phyloP scores from a whole-genome alignment of 2,797 vertebrate genomes.

The Microchirus variegatus region DNA sequence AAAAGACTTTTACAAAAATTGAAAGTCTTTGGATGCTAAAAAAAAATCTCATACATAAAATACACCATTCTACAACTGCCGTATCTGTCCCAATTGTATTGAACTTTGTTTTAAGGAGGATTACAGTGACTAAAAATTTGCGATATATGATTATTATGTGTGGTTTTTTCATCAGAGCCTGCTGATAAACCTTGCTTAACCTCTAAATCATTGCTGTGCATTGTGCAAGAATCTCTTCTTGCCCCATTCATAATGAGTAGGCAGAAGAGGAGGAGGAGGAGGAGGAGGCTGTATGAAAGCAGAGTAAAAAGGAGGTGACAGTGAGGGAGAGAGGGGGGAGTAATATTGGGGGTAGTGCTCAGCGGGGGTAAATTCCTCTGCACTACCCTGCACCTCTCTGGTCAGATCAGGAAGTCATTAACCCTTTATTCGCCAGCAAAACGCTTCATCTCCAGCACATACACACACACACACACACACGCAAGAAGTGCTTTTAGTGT shows the following conservation, averaged over 20 bases:
- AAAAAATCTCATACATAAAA: no score
- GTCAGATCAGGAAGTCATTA: conserved; percentile 57
- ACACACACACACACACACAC: not conserved
- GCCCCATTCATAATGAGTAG: conserved; percentile 1
- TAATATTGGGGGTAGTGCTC: conserved; percentile 26
- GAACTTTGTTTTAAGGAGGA: no score
- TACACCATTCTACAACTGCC: no score
- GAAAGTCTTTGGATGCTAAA: no score
- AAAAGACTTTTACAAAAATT: no score
- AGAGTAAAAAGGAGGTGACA: conserved; percentile 35
- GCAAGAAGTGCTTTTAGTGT: conserved; percentile 11
- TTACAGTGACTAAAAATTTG: no score
- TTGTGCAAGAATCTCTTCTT: not conserved
- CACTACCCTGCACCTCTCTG: conserved; percentile 38
- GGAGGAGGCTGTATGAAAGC: conserved; percentile 14
- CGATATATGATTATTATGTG: no score
- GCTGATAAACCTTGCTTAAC: no score
- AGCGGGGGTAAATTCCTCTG: conserved; percentile 61
- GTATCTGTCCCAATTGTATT: no score
- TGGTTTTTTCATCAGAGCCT: no score
- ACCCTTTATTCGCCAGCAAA: conserved; percentile 38
- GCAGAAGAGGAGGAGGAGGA: conserved; percentile 1
- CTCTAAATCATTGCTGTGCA: no score
- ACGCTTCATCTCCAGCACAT: conserved; percentile 19
- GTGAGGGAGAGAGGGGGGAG: conserved; percentile 11